A percentile compares a stretch with the other conserved stretches of the same genome.
phyloP scores from a whole-genome alignment of 2,113 vertebrate species.

The Otis tarda region DNA sequence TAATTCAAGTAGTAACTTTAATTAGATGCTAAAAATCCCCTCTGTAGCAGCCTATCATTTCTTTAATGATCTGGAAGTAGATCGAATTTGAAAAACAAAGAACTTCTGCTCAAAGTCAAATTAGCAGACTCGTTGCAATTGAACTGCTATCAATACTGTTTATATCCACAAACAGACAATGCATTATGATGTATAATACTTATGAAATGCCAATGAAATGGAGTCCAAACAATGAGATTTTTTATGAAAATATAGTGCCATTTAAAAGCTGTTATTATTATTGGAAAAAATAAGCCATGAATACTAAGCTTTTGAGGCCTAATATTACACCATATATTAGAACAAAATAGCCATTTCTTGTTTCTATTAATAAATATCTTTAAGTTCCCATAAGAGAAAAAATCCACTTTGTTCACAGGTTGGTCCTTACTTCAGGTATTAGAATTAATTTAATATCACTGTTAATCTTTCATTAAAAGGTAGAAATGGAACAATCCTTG shows the following conservation, averaged over 20 bases:
- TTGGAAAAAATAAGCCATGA: not conserved
- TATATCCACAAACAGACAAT: not conserved
- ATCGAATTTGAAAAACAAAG: slow-evolving; percentile 31
- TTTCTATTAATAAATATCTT: not conserved
- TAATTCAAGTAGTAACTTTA: slow-evolving; percentile 49
- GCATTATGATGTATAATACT: slow-evolving; percentile 1
- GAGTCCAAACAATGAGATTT: slow-evolving; percentile 20
- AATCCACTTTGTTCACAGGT: not conserved
- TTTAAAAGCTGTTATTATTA: not conserved
- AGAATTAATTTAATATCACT: not conserved
- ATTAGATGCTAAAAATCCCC: slow-evolving; percentile 2
- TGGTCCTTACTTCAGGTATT: not conserved
- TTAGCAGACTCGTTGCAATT: slow-evolving; percentile 8
- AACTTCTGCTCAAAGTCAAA: slow-evolving; percentile 48
- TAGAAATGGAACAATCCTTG: accelerated
- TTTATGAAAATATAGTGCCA: slow-evolving; percentile 40
- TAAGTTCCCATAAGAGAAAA: not conserved
- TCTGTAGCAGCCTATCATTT: not conserved
- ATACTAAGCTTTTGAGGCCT: not conserved
- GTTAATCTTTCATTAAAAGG: not conserved
- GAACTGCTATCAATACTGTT: slow-evolving; percentile 44
- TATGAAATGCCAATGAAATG: slow-evolving; percentile 22
- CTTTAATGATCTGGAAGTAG: slow-evolving; percentile 29
- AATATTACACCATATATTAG: not conserved
- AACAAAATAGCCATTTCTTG: not conserved